Percentiles rank a stretch among this genome's conserved stretches.
These are phyloP conservation scores for Cyphomyrus discorhynchus DNA, from an alignment of 2,113 vertebrate species.

Conservation along the genomic window DNA sequence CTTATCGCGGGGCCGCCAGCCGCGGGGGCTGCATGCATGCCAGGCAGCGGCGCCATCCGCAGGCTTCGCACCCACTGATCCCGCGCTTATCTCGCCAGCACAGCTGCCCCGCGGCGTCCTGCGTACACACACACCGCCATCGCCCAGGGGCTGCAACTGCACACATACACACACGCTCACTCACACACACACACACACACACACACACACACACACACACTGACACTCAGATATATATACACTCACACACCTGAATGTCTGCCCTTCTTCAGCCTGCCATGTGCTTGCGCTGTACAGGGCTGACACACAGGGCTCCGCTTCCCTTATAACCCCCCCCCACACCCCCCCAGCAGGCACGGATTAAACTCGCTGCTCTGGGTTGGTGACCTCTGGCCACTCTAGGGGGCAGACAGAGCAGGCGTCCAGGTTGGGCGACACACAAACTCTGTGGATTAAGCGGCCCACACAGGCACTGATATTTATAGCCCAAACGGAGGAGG, in stretches of 20 bases:
- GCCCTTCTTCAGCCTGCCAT: neutral
- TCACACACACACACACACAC: constrained; percentile 5
- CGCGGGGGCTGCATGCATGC: constrained; percentile 10
- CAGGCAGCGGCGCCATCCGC: constrained; percentile 32
- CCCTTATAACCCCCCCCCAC: neutral
- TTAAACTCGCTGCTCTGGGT: neutral
- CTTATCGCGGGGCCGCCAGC: constrained; percentile 17
- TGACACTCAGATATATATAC: neutral
- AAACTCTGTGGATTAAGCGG: neutral
- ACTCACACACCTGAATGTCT: neutral
- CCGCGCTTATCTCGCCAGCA: constrained; percentile 55
- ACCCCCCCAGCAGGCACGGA: neutral
- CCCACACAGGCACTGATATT: constrained; percentile 10
- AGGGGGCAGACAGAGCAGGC: neutral
- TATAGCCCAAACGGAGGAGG: constrained; percentile 14
- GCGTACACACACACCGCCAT: constrained; percentile 36
- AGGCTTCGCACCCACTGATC: constrained; percentile 48
- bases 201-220: neutral
- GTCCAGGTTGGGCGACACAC: neutral
- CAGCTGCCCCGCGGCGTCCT: constrained; percentile 56
- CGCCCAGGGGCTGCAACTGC: constrained; percentile 46
- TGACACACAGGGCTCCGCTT: neutral
- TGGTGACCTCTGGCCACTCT: constrained; percentile 11
- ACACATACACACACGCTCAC: constrained; percentile 29
- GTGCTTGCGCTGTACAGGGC: neutral